These are phyloP conservation scores for Lathamus discolor DNA, from an alignment of 2,113 vertebrate genomes.

Conservation along the genomic window DNA sequence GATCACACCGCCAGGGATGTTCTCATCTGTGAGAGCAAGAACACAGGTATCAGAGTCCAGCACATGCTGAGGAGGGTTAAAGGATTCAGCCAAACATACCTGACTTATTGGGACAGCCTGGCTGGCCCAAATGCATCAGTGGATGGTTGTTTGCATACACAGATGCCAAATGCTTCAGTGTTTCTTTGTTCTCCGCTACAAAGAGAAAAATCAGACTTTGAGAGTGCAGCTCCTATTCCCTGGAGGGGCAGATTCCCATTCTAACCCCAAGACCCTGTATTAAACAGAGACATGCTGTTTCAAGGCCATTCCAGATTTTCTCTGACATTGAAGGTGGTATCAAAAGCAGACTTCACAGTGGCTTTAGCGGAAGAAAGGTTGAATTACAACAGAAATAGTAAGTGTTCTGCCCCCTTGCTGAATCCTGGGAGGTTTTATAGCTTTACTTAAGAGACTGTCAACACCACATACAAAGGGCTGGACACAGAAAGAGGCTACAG, in stretches of 20 bases:
- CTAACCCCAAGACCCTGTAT: background rate
- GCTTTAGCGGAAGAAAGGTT: background rate
- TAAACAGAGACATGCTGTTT: background rate
- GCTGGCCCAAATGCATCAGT: conserved; percentile 88
- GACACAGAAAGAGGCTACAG: background rate
- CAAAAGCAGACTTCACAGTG: background rate
- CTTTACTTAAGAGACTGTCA: background rate
- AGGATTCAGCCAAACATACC: conserved; percentile 70
- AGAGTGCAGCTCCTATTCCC: background rate
- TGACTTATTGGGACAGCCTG: conserved; percentile 87
- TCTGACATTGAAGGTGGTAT: background rate
- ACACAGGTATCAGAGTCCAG: background rate
- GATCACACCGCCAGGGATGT: conserved; percentile 86
- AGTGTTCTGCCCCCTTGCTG: background rate
- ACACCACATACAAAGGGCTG: background rate
- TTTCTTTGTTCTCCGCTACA: conserved; percentile 91
- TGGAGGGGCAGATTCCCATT: background rate
- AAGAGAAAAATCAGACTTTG: background rate
- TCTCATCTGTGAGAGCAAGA: conserved; percentile 73
- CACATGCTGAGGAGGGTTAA: background rate
- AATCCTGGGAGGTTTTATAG: background rate
- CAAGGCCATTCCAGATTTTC: background rate
- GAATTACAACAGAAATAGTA: background rate
- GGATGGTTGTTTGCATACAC: conserved; percentile 94
- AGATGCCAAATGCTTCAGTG: conserved; percentile 90